A percentile compares a stretch with the other conserved stretches of the same genome.
Conservation (phyloP, 2,113 vertebrate species). For the Pagrus major region DNA sequence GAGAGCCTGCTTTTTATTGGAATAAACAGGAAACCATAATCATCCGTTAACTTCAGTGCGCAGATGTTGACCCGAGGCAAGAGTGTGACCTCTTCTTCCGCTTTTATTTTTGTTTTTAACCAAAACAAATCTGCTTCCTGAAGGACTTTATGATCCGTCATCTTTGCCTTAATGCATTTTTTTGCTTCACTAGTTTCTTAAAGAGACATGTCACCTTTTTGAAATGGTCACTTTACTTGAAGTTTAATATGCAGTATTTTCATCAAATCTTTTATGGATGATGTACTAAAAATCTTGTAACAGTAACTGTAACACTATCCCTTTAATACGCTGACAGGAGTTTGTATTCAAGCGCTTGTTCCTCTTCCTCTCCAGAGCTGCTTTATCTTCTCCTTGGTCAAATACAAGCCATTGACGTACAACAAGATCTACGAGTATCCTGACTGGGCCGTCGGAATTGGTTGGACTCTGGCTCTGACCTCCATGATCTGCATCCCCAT, state of each 20-base stretch:
- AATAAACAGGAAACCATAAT: neutral
- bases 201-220: neutral
- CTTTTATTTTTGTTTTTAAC: too few relatives aligned
- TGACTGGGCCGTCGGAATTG: slow-evolving; percentile 94
- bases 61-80: neutral
- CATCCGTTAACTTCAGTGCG: neutral
- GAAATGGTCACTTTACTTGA: neutral
- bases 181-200: neutral
- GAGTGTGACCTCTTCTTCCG: neutral
- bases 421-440: slow-evolving; percentile 97
- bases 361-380: slow-evolving; percentile 86
- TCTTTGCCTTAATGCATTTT: neutral
- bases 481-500: slow-evolving; percentile 98
- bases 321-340: neutral
- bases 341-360: neutral
- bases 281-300: too few relatives aligned
- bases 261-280: too few relatives aligned
- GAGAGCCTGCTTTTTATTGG: slow-evolving; percentile 53
- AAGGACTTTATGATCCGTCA: neutral
- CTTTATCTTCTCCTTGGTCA: slow-evolving; percentile 97
- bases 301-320: too few relatives aligned
- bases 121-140: slow-evolving; percentile 6
- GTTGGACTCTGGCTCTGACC: slow-evolving; percentile 93
- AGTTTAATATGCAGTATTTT: neutral
- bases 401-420: slow-evolving; percentile 96